Conservation (phyloP, 1,140 invertebrate species). For the Trachelipus rathkii region DNA sequence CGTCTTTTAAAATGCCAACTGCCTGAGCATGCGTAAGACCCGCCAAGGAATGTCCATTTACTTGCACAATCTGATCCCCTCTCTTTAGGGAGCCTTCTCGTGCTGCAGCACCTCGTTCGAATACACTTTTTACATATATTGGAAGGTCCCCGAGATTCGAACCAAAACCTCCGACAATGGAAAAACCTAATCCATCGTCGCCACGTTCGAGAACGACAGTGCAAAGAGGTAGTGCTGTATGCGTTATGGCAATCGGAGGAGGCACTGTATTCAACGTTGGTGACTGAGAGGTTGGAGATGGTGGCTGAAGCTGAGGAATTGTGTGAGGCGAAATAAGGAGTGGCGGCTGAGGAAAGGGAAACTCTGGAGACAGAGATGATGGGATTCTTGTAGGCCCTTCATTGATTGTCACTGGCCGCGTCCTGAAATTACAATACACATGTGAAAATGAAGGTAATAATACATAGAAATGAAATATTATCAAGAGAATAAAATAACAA, state of each 20-base stretch:
- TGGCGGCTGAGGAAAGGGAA: constrained; percentile 20
- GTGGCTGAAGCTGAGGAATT: constrained; percentile 14
- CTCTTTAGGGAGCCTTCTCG: constrained; percentile 61
- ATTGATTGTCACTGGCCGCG: constrained; percentile 41
- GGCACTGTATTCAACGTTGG: too few species aligned
- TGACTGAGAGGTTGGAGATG: constrained; percentile 29
- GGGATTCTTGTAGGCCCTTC: constrained; percentile 30
- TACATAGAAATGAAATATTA: too few species aligned
- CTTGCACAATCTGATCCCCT: constrained; percentile 60
- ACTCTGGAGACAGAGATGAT: constrained; percentile 7
- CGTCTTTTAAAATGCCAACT: constrained; percentile 59
- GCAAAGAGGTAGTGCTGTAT: constrained; percentile 35
- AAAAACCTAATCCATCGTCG: constrained; percentile 70
- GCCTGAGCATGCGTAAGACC: constrained; percentile 61
- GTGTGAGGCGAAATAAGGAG: constrained; percentile 8
- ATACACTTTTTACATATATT: constrained; percentile 78
- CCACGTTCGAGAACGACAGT: constrained; percentile 65
- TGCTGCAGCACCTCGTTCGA: constrained; percentile 68
- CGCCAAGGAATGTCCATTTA: constrained; percentile 56
- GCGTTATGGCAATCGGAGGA: constrained; percentile 39
- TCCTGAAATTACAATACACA: constrained; percentile 38
- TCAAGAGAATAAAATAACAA: too few species aligned
- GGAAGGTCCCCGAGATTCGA: constrained; percentile 71
- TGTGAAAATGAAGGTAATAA: too few species aligned
- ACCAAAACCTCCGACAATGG: constrained; percentile 72